Base-by-base conservation (phyloP, 2,888 invertebrate genomes). In the Crocallis elinguaria region DNA sequence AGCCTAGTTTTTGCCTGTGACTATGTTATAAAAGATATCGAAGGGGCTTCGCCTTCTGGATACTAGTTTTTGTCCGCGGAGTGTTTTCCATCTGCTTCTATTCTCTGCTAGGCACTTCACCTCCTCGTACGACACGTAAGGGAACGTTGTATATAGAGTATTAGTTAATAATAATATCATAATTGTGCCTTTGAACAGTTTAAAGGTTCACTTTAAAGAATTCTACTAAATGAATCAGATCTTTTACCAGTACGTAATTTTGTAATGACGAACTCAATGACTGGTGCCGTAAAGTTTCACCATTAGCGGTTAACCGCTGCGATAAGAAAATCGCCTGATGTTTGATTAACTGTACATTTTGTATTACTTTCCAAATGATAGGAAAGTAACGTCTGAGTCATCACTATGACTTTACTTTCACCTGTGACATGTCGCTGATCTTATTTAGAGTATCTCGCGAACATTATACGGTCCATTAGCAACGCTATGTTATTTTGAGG, bases 341-440 rank as follows among this genome's bases (percentile, higher is more conserved):
- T 75, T 69, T 72, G 64, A 51, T 61, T 73, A 79, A 75, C 78
- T 67, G 78, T 79, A 66, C 56, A 64, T 66, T 67, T 69, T 54
- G 70, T 77, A 68, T 66, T 67, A 74, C 77, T 77, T 79, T 79
- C 75, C 71, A 75, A 65, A 65, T 64, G 66, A 71, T 77, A 73
- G 70, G 66, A 69, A 67, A 71, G 73, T 66, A 66, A 67, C 67
- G 51, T 57, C 62, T 67, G 71, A 71, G 61, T 66, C 65, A 70
- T 69, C 72, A 57, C 69, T 71, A 71, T 59, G 58, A 60, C 64
- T 64, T 64, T 55, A 72, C 78, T 79, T 79, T 79, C 78, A 73
- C 79, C 69, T 73, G 74, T 77, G 75, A 78, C 73, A 75, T 71
- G 64, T 75, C 67, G 45, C 61, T 66, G 69, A 71, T 70, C 70